phyloP scores from a whole-genome alignment of 2,797 vertebrate species.

The Knipowitschia caucasica region DNA sequence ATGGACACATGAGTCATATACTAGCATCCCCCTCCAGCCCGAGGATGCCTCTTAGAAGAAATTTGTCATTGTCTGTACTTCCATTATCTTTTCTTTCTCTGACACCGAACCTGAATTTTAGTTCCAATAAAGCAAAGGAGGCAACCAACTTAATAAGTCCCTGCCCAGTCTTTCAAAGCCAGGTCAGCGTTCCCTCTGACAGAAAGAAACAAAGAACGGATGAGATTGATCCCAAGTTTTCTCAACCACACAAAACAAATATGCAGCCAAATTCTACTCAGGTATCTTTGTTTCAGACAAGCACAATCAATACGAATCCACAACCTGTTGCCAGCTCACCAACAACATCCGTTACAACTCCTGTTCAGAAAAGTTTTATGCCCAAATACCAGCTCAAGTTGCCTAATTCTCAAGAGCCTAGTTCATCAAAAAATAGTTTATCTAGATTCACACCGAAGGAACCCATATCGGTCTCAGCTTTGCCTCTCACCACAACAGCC shows the following conservation, averaged over 20 bases:
- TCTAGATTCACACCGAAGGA: slow-evolving; percentile 11
- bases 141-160: slow-evolving; percentile 20
- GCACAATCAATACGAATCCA: slow-evolving; percentile 44
- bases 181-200: slow-evolving; percentile 77
- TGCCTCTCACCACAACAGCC: slow-evolving; percentile 11
- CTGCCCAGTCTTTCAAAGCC: slow-evolving; percentile 24
- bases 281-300: slow-evolving; percentile 42
- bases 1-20: slow-evolving; percentile 24
- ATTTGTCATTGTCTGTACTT: slow-evolving; percentile 46
- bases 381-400: slow-evolving; percentile 93
- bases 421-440: slow-evolving; percentile 7
- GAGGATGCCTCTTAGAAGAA: slow-evolving; percentile 48
- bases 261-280: slow-evolving; percentile 40
- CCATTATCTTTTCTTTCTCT: slow-evolving; percentile 36
- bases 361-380: slow-evolving; percentile 74
- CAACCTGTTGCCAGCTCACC: slow-evolving; percentile 29
- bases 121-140: slow-evolving; percentile 22
- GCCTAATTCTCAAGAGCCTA: slow-evolving; percentile 63
- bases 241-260: slow-evolving; percentile 41
- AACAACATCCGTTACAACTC: slow-evolving; percentile 23
- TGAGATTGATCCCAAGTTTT: slow-evolving; percentile 34
- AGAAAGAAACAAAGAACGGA: slow-evolving; percentile 87
- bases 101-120: slow-evolving; percentile 24
- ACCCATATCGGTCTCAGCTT: neutral
- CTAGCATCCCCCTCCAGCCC: slow-evolving; percentile 27